Evolutionary conservation across 2,888 invertebrate genomes (phyloP).

Genomic region (Epicampocera succincta): DNA sequence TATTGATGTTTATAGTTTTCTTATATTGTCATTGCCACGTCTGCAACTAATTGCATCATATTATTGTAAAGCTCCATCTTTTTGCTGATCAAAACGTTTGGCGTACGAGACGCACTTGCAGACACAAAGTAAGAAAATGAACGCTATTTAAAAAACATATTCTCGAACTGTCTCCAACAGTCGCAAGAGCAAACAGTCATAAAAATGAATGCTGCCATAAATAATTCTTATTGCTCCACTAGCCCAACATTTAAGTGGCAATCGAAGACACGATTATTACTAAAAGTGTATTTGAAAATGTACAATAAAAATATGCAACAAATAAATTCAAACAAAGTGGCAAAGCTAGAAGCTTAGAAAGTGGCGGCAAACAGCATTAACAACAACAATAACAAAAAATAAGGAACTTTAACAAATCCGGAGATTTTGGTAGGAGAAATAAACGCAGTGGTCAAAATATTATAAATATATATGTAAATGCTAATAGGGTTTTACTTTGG

Average conservation of each 20-base stretch:
- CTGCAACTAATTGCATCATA: slow-evolving; percentile 69
- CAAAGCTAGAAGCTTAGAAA: slow-evolving; percentile 28
- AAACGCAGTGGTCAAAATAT: slow-evolving; percentile 66
- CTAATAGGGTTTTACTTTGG: slow-evolving; percentile 64
- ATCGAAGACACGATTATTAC: slow-evolving; percentile 56
- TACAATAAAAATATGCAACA: slow-evolving; percentile 4
- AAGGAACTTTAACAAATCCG: not conserved
- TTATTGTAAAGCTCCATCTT: slow-evolving; percentile 61
- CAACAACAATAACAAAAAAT: not conserved
- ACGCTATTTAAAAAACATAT: slow-evolving; percentile 50
- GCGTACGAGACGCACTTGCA: not conserved
- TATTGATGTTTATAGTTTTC: slow-evolving; percentile 47
- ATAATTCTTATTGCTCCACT: slow-evolving; percentile 63
- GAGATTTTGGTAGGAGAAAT: not conserved
- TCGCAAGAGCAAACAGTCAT: slow-evolving; percentile 46
- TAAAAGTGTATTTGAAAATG: slow-evolving; percentile 66
- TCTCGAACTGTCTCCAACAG: slow-evolving; percentile 62
- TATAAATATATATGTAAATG: too few species aligned
- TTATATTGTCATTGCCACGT: slow-evolving; percentile 46
- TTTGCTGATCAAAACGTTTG: slow-evolving; percentile 22
- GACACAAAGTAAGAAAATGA: not conserved
- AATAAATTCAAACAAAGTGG: slow-evolving; percentile 33
- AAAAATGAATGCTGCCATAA: slow-evolving; percentile 66
- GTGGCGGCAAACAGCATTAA: not conserved
- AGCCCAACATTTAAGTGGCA: slow-evolving; percentile 16